A percentile compares a stretch with the other conserved stretches of the same genome.
phyloP scores from a whole-genome alignment of 2,888 invertebrate genomes.

The Xylophagus ater region DNA sequence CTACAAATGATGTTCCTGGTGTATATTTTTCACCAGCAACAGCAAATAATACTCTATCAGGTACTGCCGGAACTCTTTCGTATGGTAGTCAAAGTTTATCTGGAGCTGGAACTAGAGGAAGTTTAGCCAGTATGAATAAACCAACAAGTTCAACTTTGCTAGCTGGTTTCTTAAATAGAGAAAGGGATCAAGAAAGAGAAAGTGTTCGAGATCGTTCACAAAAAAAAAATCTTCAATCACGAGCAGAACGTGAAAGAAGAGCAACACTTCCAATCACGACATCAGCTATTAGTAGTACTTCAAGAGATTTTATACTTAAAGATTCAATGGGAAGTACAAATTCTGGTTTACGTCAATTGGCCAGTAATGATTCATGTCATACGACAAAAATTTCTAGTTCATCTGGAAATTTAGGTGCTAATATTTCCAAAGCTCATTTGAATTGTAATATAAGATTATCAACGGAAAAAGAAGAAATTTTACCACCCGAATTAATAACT shows the following conservation, averaged over 20 bases:
- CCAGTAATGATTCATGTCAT: constrained; percentile 16
- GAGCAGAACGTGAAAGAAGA: constrained; percentile 29
- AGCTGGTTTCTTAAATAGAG: constrained; percentile 64
- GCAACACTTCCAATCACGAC: constrained; percentile 28
- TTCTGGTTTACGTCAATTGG: constrained; percentile 13
- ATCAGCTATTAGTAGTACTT: constrained; percentile 13
- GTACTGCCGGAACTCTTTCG: constrained; percentile 19
- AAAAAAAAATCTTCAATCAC: constrained; percentile 7
- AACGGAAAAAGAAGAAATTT: constrained; percentile 5
- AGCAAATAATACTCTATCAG: constrained; percentile 23
- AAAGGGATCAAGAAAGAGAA: constrained; percentile 35
- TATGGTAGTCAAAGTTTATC: constrained; percentile 26
- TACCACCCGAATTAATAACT: background rate
- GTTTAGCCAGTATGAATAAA: constrained; percentile 74
- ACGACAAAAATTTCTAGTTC: constrained; percentile 7
- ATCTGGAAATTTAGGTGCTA: constrained; percentile 11
- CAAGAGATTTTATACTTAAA: constrained; percentile 11
- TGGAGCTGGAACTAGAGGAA: constrained; percentile 62
- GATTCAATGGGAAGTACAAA: constrained; percentile 13
- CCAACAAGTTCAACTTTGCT: constrained; percentile 77
- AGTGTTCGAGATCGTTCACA: constrained; percentile 15
- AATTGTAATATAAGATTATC: background rate
- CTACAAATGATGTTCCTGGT: constrained; percentile 48
- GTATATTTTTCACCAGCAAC: constrained; percentile 52
- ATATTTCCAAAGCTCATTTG: background rate